Conservation (phyloP, 2,113 vertebrate genomes). For the Gobius niger region DNA sequence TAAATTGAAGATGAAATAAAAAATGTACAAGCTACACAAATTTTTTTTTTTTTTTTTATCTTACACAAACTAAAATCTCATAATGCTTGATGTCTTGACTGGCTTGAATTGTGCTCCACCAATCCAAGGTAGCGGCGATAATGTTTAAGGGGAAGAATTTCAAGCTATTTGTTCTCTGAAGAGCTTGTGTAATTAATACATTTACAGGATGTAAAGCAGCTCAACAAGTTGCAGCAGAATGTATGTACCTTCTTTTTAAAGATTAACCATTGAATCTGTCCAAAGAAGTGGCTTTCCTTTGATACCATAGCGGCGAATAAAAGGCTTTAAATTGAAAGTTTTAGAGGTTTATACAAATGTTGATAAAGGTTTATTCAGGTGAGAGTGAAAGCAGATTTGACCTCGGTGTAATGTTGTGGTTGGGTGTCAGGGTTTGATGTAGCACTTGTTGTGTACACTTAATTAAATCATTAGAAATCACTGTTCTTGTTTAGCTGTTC, state of each 20-base stretch:
- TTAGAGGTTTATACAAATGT: too few relatives aligned
- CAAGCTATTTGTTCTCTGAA: conserved; percentile 34
- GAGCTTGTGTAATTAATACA: conserved; percentile 46
- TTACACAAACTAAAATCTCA: too few relatives aligned
- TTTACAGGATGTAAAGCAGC: conserved; percentile 34
- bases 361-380: too few relatives aligned
- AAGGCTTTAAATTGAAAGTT: conserved; percentile 3
- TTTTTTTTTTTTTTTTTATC: too few relatives aligned
- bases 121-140: conserved; percentile 59
- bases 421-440: too few relatives aligned
- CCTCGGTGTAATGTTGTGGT: too few relatives aligned
- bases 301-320: conserved; percentile 6
- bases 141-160: conserved; percentile 30
- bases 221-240: conserved; percentile 21
- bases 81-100: conserved; percentile 29
- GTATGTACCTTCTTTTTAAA: conserved; percentile 24
- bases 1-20: too few relatives aligned
- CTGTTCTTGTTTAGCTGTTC: too few relatives aligned
- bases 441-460: too few relatives aligned
- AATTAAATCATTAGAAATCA: too few relatives aligned
- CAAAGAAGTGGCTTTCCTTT: conserved; percentile 16
- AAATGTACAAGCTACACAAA: too few relatives aligned
- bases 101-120: conserved; percentile 34
- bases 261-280: conserved; percentile 9
- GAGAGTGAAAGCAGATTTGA: too few relatives aligned